A percentile compares a stretch with the other conserved stretches of the same genome.
phyloP scores from a whole-genome alignment of 2,113 vertebrate species.

The Oreochromis aureus region DNA sequence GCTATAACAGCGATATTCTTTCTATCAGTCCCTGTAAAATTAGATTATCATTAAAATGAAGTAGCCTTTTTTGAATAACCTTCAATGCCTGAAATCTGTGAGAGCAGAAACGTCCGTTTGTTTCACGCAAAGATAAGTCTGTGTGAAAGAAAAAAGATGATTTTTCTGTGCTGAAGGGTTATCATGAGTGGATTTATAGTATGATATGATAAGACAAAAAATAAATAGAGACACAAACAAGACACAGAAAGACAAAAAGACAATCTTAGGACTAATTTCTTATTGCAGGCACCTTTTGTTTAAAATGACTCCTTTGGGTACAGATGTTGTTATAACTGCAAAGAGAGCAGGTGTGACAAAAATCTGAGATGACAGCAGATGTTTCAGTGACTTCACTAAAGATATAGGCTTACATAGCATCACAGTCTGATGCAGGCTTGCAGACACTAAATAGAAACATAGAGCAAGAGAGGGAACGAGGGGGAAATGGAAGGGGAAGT shows the following conservation, averaged over 20 bases:
- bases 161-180: neutral
- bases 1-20: neutral
- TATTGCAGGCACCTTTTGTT: slow-evolving; percentile 46
- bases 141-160: neutral
- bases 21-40: neutral
- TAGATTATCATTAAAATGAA: neutral
- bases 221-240: neutral
- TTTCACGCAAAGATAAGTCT: neutral
- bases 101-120: neutral
- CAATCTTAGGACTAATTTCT: slow-evolving; percentile 3
- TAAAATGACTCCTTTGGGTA: slow-evolving; percentile 9
- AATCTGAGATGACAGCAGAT: slow-evolving; percentile 27
- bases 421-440: neutral
- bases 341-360: neutral
- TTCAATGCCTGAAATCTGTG: neutral
- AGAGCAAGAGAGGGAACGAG: neutral
- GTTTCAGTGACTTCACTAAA: neutral
- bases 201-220: neutral
- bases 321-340: neutral
- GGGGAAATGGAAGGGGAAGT: neutral
- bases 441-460: neutral
- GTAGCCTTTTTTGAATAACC: neutral
- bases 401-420: slow-evolving; percentile 37
- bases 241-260: neutral
- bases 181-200: neutral